Percentiles rank a stretch among this genome's conserved stretches.
Conservation (phyloP, 2,113 vertebrate genomes). For the Epinephelus lanceolatus region DNA sequence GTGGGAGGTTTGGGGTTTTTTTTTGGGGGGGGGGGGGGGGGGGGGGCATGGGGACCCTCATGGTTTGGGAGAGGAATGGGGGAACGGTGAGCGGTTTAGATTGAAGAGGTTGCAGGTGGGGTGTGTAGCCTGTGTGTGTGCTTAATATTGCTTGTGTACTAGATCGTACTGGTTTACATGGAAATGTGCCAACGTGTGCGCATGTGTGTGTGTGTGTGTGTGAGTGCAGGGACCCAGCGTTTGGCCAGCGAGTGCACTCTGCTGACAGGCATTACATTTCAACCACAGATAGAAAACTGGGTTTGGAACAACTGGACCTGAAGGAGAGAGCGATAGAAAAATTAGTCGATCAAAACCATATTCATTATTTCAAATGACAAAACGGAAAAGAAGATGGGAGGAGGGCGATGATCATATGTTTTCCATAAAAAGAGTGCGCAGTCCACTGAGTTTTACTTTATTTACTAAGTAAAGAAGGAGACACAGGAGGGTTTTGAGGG, state of each 20-base stretch:
- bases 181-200: conserved; percentile 32
- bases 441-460: conserved; percentile 41
- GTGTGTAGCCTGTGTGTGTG: conserved; percentile 22
- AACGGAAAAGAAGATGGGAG: conserved; percentile 13
- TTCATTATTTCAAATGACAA: conserved; percentile 28
- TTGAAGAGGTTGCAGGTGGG: conserved; percentile 69
- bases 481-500: background rate
- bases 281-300: conserved; percentile 59
- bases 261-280: conserved; percentile 67
- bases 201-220: conserved; percentile 19
- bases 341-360: conserved; percentile 35
- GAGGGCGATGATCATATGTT: conserved; percentile 32
- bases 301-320: conserved; percentile 32
- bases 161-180: conserved; percentile 25
- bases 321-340: conserved; percentile 37
- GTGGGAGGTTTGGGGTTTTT: conserved; percentile 1
- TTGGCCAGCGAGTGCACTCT: conserved; percentile 52
- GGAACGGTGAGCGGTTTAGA: conserved; percentile 31
- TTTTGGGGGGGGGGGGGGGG: too few species aligned
- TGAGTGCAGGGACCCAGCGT: conserved; percentile 23
- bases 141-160: conserved; percentile 12
- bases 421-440: conserved; percentile 28
- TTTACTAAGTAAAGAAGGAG: conserved; percentile 41
- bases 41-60: conserved; percentile 14
- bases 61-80: conserved; percentile 30